These are phyloP conservation scores for Calameuta idolon DNA, from an alignment of 2,888 invertebrate genomes.

Conservation along the genomic window DNA sequence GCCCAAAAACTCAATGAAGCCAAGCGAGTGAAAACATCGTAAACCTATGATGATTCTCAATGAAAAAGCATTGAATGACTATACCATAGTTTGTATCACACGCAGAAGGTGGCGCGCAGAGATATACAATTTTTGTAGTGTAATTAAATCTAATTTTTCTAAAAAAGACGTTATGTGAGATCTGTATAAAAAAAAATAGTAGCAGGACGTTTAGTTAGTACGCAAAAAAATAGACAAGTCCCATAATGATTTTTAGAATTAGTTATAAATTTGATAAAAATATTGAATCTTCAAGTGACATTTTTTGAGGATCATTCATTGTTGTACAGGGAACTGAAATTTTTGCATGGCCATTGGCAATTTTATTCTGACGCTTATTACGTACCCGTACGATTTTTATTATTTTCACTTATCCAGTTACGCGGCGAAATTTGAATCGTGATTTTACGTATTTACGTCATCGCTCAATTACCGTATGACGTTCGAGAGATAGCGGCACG, in stretches of 20 bases:
- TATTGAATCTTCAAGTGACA: background rate
- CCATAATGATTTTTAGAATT: background rate
- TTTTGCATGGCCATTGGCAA: background rate
- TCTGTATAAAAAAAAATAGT: background rate
- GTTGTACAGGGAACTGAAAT: background rate
- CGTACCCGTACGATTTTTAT: background rate
- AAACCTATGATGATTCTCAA: slow-evolving; percentile 20
- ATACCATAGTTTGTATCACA: slow-evolving; percentile 1
- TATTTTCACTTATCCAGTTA: background rate
- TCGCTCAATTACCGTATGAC: slow-evolving; percentile 8
- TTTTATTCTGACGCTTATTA: background rate
- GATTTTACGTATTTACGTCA: slow-evolving; percentile 28
- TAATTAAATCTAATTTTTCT: background rate
- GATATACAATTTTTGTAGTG: background rate
- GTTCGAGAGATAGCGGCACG: slow-evolving; percentile 42
- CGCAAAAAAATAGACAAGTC: background rate
- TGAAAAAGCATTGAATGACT: slow-evolving; percentile 14
- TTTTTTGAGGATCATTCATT: background rate
- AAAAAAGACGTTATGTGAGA: background rate
- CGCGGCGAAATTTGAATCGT: slow-evolving; percentile 10
- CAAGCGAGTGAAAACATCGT: slow-evolving; percentile 23
- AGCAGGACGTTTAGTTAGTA: background rate
- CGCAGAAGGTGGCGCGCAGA: background rate
- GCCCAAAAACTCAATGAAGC: slow-evolving; percentile 25
- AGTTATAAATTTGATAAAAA: background rate